A percentile compares a stretch with the other conserved stretches of the same genome.
Evolutionary conservation across 2,888 invertebrate species (phyloP).

Genomic region (Pemphredon lugubris): DNA sequence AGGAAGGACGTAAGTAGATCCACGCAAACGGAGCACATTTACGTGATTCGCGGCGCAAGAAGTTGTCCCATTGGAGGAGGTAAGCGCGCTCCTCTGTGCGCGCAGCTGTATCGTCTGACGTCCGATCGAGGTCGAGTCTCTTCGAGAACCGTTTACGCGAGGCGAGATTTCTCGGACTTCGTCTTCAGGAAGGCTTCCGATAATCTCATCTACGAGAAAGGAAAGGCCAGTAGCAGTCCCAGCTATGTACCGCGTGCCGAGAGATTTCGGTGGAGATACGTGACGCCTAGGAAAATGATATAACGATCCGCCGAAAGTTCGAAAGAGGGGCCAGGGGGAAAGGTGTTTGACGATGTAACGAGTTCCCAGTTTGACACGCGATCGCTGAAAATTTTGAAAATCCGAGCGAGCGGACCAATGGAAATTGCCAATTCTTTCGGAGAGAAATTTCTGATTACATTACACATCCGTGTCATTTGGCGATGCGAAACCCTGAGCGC

Average conservation of each 20-base stretch:
- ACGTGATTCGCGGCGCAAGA: constrained; percentile 46
- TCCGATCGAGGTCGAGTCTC: constrained; percentile 12
- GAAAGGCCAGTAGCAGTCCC: constrained; percentile 59
- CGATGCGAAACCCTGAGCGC: too few species aligned
- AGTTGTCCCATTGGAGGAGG: constrained; percentile 54
- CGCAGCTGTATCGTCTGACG: constrained; percentile 18
- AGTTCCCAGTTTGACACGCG: too few species aligned
- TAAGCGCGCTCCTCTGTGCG: constrained; percentile 5
- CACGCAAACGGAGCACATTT: constrained; percentile 58
- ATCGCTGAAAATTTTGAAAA: too few species aligned
- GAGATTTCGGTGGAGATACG: constrained; percentile 58
- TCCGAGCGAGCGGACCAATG: too few species aligned
- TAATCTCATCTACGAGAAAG: constrained; percentile 65
- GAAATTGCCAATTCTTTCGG: too few species aligned
- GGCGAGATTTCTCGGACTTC: constrained; percentile 12
- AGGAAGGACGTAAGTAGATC: constrained; percentile 20
- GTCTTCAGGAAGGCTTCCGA: constrained; percentile 63
- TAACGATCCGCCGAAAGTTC: too few species aligned
- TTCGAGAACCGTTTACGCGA: constrained; percentile 33
- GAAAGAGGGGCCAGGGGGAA: too few species aligned
- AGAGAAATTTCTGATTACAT: too few species aligned
- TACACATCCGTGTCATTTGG: too few species aligned
- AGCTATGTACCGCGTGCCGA: constrained; percentile 48
- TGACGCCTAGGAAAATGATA: constrained; percentile 20
- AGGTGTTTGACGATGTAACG: too few species aligned